Conservation (phyloP, 2,888 invertebrate genomes). For the Drosophila siamana region DNA sequence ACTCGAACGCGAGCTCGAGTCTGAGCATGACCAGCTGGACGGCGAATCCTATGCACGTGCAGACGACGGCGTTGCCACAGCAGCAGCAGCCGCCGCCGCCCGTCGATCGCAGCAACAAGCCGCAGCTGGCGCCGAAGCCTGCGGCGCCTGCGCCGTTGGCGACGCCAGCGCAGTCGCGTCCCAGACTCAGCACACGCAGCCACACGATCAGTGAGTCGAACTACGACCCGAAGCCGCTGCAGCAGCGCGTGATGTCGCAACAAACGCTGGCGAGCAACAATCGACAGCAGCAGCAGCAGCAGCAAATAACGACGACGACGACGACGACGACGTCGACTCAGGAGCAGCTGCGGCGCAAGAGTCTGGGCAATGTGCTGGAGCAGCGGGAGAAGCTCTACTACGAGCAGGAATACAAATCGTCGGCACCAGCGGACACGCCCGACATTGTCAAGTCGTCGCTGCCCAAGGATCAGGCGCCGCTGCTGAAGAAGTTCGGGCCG, state of each 20-base stretch:
- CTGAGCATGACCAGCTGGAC: constrained; percentile 78
- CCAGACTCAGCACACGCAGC: constrained; percentile 45
- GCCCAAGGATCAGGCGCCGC: constrained; percentile 83
- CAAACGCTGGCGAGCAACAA: constrained; percentile 47
- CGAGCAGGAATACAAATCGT: constrained; percentile 80
- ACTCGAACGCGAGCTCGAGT: constrained; percentile 72
- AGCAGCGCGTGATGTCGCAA: constrained; percentile 70
- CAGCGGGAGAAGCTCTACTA: constrained; percentile 45
- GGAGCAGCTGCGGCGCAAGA: constrained; percentile 79
- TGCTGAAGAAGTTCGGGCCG: constrained; percentile 84
- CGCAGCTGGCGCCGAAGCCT: constrained; percentile 52
- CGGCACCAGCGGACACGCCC: constrained; percentile 83
- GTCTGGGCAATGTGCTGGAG: constrained; percentile 78
- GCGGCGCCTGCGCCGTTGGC: neutral
- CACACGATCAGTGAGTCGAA: constrained; percentile 46
- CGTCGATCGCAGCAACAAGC: constrained; percentile 58
- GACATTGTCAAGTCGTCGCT: constrained; percentile 84
- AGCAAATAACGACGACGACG: constrained; percentile 7
- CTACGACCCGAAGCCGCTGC: constrained; percentile 29
- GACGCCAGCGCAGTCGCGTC: constrained; percentile 42
- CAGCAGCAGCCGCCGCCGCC: too few relatives aligned
- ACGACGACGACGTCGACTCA: constrained; percentile 9
- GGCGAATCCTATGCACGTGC: constrained; percentile 71
- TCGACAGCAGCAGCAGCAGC: constrained; percentile 21
- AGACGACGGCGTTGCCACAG: too few relatives aligned